Evolutionary conservation across 2,888 invertebrate species (phyloP).

Genomic region (Dicycla oo): DNA sequence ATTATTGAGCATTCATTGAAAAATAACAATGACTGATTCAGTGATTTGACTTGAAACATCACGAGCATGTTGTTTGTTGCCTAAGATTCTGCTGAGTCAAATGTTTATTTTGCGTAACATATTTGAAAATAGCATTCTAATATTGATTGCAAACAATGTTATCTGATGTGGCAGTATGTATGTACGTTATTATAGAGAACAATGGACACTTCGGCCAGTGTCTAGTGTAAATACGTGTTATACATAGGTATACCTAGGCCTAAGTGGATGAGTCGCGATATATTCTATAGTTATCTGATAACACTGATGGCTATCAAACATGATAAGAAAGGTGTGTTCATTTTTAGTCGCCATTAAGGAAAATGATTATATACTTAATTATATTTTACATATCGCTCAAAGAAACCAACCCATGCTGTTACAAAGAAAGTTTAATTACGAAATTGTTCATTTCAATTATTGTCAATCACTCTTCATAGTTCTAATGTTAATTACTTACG

Average conservation of each 20-base stretch:
- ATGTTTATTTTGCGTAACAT: conserved; percentile 50
- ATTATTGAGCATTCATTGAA: neutral
- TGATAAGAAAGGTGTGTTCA: conserved; percentile 47
- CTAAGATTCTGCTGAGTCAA: conserved; percentile 25
- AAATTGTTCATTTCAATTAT: conserved; percentile 24
- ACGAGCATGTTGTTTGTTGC: conserved; percentile 41
- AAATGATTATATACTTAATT: conserved; percentile 29
- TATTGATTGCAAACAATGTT: conserved; percentile 54
- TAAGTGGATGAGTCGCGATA: conserved; percentile 46
- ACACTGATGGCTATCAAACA: conserved; percentile 53
- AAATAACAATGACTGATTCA: conserved; percentile 8
- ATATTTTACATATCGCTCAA: conserved; percentile 16
- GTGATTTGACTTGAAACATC: conserved; percentile 17
- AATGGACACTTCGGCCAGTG: conserved; percentile 47
- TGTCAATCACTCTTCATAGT: conserved; percentile 25
- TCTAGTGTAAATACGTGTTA: conserved; percentile 40
- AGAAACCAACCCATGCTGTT: conserved; percentile 9
- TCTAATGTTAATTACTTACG: conserved; percentile 38
- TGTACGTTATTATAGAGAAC: conserved; percentile 52
- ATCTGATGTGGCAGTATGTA: conserved; percentile 37
- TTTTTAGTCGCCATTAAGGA: conserved; percentile 36
- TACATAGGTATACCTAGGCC: conserved; percentile 48
- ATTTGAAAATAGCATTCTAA: conserved; percentile 53
- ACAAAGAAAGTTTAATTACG: conserved; percentile 7
- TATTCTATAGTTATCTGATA: conserved; percentile 39